phyloP scores from a whole-genome alignment of 2,113 vertebrate genomes.

The Callipepla californica region DNA sequence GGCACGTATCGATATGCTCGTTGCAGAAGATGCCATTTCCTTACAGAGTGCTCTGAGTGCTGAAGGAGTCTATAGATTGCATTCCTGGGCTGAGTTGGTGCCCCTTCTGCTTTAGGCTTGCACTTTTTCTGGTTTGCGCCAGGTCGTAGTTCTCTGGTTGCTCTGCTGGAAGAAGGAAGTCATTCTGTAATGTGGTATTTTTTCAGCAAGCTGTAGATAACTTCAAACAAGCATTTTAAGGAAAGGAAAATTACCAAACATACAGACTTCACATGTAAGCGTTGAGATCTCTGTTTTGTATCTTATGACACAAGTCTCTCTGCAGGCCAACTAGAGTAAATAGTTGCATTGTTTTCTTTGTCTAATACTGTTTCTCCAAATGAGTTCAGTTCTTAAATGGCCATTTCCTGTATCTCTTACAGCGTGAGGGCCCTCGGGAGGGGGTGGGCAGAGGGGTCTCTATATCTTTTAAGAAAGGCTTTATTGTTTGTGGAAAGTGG shows the following conservation, averaged over 20 bases:
- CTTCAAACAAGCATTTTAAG: conserved; percentile 2
- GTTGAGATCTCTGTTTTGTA: background rate
- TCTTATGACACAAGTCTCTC: background rate
- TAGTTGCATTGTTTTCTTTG: conserved; percentile 39
- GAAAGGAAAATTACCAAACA: background rate
- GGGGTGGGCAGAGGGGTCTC: background rate
- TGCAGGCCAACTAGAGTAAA: conserved; percentile 32
- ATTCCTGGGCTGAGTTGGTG: background rate
- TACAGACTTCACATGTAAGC: background rate
- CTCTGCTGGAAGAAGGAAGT: background rate
- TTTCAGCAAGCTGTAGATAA: background rate
- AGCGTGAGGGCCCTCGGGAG: conserved; percentile 21
- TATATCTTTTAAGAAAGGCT: conserved; percentile 59
- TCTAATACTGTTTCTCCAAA: conserved; percentile 44
- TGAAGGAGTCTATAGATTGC: background rate
- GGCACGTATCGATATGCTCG: background rate
- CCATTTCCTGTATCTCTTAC: conserved; percentile 62
- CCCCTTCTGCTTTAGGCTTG: background rate
- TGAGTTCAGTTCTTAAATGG: conserved; percentile 45
- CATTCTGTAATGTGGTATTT: background rate
- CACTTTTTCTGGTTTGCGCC: background rate
- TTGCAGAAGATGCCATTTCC: background rate
- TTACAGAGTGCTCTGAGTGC: background rate
- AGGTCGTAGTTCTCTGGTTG: background rate
- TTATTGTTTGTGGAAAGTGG: conserved; percentile 41